These are phyloP conservation scores for Ophion ventricosus DNA, from an alignment of 2,888 invertebrate species.

Conservation along the genomic window DNA sequence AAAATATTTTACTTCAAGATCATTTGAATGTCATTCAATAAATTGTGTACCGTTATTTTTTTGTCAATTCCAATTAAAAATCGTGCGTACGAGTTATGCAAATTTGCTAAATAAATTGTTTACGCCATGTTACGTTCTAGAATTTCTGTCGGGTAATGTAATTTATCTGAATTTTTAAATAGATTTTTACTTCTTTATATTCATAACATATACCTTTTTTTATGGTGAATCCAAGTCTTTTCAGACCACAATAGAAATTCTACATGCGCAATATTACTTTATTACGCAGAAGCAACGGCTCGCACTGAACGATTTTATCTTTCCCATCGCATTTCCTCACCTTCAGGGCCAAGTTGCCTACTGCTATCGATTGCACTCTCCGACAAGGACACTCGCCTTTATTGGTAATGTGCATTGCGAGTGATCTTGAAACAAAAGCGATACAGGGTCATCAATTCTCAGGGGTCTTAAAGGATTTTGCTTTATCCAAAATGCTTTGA, in stretches of 20 bases:
- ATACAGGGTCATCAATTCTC: background rate
- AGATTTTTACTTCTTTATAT: background rate
- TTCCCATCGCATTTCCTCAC: background rate
- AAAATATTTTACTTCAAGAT: too few species aligned
- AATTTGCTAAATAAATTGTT: too few species aligned
- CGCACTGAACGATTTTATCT: constrained; percentile 1
- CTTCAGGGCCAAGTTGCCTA: background rate
- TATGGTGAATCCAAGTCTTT: too few species aligned
- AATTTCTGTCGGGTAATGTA: too few species aligned
- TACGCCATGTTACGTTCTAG: too few species aligned
- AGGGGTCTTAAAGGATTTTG: too few species aligned
- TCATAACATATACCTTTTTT: background rate
- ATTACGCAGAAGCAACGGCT: background rate
- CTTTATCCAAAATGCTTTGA: too few species aligned
- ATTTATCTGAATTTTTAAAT: too few species aligned
- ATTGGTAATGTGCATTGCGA: background rate
- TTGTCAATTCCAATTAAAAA: too few species aligned
- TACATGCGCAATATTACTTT: background rate
- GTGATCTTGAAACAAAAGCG: constrained; percentile 5
- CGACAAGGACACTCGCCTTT: constrained; percentile 8
- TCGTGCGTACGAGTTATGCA: too few species aligned
- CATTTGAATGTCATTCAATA: background rate
- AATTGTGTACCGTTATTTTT: background rate
- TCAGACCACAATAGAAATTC: too few species aligned
- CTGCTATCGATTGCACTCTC: constrained; percentile 1